These are phyloP conservation scores for Invenusta paracnida DNA, from an alignment of 2,888 invertebrate species.

Conservation along the genomic window DNA sequence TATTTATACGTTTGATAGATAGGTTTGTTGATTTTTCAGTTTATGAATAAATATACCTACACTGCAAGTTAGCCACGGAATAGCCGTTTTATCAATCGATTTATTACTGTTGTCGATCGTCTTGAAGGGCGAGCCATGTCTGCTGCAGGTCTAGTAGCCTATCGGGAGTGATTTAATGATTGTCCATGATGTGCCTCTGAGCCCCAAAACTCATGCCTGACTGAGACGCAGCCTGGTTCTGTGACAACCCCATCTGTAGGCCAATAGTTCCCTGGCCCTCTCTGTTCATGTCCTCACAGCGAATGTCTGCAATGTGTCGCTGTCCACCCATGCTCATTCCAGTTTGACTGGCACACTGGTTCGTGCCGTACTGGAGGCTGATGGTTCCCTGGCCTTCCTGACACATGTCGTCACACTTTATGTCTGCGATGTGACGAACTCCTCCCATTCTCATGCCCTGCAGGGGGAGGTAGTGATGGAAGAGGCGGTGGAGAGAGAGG, in stretches of 20 bases:
- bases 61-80: too few species aligned
- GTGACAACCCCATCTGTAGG: conserved; percentile 48
- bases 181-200: conserved; percentile 55
- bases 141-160: too few species aligned
- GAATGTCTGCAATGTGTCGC: conserved; percentile 43
- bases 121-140: too few species aligned
- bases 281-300: conserved; percentile 48
- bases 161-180: too few species aligned
- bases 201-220: conserved; percentile 55
- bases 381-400: conserved; percentile 43
- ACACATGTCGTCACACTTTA: conserved; percentile 48
- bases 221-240: conserved; percentile 39
- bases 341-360: conserved; percentile 37
- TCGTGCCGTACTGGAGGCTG: conserved; percentile 45
- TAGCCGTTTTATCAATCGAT: too few species aligned
- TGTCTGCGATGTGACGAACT: conserved; percentile 55
- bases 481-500: too few species aligned
- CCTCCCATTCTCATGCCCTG: conserved; percentile 56
- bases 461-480: too few species aligned
- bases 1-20: too few species aligned
- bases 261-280: conserved; percentile 50
- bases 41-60: too few species aligned
- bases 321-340: conserved; percentile 42
- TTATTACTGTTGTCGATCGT: too few species aligned
- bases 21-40: too few species aligned